Percentiles rank a stretch among this genome's conserved stretches.
phyloP scores from a whole-genome alignment of 2,113 vertebrate genomes.

The Ammodytes dubius region DNA sequence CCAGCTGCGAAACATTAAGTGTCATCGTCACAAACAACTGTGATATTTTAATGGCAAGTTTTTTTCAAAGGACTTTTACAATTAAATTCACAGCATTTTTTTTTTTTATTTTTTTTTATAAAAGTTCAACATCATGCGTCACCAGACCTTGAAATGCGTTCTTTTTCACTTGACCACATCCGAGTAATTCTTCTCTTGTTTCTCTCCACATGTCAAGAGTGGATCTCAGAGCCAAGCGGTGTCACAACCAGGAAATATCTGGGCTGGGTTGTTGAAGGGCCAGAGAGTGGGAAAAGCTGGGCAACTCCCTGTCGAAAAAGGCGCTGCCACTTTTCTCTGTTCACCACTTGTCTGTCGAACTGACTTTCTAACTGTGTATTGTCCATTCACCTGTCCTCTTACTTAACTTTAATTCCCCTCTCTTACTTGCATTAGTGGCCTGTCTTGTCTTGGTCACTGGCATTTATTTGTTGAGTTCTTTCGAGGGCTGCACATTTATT shows the following conservation, averaged over 20 bases:
- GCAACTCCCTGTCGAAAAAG: constrained; percentile 71
- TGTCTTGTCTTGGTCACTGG: neutral
- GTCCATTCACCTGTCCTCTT: constrained; percentile 26
- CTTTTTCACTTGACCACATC: constrained; percentile 49
- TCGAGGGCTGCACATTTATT: neutral
- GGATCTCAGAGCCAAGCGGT: constrained; percentile 60
- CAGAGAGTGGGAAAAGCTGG: constrained; percentile 66
- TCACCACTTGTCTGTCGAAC: constrained; percentile 25
- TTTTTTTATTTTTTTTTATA: constrained; percentile 17
- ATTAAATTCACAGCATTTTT: constrained; percentile 38
- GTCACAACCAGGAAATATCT: constrained; percentile 80
- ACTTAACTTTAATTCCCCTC: neutral
- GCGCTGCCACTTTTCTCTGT: constrained; percentile 47
- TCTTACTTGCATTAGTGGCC: neutral
- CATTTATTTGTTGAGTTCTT: neutral
- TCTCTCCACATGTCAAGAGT: constrained; percentile 43
- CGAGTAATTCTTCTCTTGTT: constrained; percentile 57
- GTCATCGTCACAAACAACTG: constrained; percentile 55
- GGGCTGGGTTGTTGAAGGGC: constrained; percentile 66
- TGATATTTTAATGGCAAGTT: constrained; percentile 28
- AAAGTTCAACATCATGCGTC: constrained; percentile 53
- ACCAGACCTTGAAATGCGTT: constrained; percentile 64
- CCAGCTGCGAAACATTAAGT: constrained; percentile 57
- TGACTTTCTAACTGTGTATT: constrained; percentile 28
- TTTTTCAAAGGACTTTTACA: constrained; percentile 56